Conservation (phyloP, 2,113 vertebrate species). For the Alouatta palliata region DNA sequence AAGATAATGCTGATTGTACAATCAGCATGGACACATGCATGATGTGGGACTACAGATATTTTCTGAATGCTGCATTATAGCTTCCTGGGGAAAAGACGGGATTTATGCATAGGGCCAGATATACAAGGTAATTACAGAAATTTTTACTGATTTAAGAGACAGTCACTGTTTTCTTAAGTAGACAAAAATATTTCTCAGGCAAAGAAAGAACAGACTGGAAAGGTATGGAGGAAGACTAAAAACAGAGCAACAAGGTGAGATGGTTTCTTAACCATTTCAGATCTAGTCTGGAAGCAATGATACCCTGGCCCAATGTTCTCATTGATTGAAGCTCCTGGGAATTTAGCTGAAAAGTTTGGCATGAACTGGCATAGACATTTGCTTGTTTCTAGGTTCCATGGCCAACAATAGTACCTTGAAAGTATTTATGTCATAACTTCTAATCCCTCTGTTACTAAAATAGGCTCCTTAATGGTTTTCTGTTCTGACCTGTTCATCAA, state of each 20-base stretch:
- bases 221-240: neutral
- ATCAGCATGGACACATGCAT: neutral
- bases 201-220: neutral
- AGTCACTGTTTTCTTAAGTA: neutral
- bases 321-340: neutral
- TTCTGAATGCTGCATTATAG: neutral
- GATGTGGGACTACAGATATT: neutral
- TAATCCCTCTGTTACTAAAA: neutral
- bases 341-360: neutral
- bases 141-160: neutral
- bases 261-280: neutral
- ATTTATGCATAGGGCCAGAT: neutral
- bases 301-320: neutral
- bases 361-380: neutral
- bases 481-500: neutral
- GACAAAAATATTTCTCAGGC: neutral
- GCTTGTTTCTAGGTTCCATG: neutral
- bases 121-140: neutral
- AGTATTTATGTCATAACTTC: neutral
- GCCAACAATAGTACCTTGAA: neutral
- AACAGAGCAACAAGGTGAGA: neutral
- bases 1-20: neutral
- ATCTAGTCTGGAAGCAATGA: neutral
- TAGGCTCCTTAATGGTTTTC: neutral
- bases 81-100: neutral